Evolutionary conservation across 2,113 vertebrate genomes (phyloP).

Genomic region (Mandrillus leucophaeus): DNA sequence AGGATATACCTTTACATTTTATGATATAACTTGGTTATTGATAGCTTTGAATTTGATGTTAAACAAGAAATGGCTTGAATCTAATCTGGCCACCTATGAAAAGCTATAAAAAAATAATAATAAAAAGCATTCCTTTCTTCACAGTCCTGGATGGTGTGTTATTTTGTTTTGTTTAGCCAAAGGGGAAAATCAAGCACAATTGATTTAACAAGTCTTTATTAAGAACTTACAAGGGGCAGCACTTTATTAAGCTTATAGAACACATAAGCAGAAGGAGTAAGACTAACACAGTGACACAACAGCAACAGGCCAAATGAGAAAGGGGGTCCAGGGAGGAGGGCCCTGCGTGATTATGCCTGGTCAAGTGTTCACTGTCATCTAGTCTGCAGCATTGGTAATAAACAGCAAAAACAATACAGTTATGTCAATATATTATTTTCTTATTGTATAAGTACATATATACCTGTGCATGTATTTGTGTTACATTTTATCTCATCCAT

Average conservation of each 20-base stretch:
- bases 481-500: background rate
- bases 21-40: background rate
- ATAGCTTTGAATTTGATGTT: background rate
- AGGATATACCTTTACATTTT: background rate
- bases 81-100: background rate
- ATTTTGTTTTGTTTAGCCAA: constrained; percentile 6
- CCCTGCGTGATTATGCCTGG: fast-evolving
- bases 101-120: background rate
- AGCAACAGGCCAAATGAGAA: background rate
- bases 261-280: background rate
- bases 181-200: constrained; percentile 38
- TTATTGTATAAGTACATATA: background rate
- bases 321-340: background rate
- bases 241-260: background rate
- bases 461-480: background rate
- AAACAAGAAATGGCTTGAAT: background rate
- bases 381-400: background rate
- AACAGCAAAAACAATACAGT: background rate
- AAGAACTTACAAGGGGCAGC: background rate
- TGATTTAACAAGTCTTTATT: constrained; percentile 47
- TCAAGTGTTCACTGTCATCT: background rate
- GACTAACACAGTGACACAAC: background rate
- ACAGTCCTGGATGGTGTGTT: background rate
- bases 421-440: background rate
- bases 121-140: background rate